Evolutionary conservation across 92 coral and sea anemone species (phyloP), one percentile per base, ranked within the genome.

Genomic region (Zoanthus sociatus): DNA sequence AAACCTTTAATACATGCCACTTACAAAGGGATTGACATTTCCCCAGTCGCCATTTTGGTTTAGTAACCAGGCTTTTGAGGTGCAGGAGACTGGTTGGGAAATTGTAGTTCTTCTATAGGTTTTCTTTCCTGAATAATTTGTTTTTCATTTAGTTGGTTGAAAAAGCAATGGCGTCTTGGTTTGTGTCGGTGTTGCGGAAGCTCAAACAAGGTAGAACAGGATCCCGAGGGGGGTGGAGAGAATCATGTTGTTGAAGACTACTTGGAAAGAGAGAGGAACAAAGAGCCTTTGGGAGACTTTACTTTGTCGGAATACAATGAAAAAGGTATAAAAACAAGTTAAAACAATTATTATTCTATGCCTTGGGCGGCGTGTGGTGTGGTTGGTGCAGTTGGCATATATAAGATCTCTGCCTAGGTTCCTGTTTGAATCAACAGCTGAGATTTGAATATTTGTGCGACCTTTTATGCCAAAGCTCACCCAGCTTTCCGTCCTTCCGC

Each of bases 241-340:
- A 75, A 88, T 14, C 87, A 78, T 66, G 83, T 77, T 55, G n/a
- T 93, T 18, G 98, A 97, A 87, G 99, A 97, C 77, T 95, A 83
- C 88, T 82, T 97, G 77, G 93, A 93, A 71, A 88, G 91, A 77
- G 99, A 97, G 82, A 70, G 92, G 66, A 73, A 86, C n/a, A 97
- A 95, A 71, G 97, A 91, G 76, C 93, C 91, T 11, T 77, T 93
- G 32, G 98, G 97, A 30, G 97, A 97, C 88, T 95, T 97, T 71
- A 97, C 96, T 7, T 86, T 97, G 13, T 93, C 99, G 7, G 98
- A 97, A 69, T 97, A 97, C 94, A 97, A 92, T 64, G 99, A 97
- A 83, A 97, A 97, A 97, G 99, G 98, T 95, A 76, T 14, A 26
- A 20, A 2, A 68, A 72, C 6, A 1, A 9, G 17, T 17, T 5